Base-by-base conservation (phyloP, 1,140 invertebrate genomes). In the Drosophila kikkawai region DNA sequence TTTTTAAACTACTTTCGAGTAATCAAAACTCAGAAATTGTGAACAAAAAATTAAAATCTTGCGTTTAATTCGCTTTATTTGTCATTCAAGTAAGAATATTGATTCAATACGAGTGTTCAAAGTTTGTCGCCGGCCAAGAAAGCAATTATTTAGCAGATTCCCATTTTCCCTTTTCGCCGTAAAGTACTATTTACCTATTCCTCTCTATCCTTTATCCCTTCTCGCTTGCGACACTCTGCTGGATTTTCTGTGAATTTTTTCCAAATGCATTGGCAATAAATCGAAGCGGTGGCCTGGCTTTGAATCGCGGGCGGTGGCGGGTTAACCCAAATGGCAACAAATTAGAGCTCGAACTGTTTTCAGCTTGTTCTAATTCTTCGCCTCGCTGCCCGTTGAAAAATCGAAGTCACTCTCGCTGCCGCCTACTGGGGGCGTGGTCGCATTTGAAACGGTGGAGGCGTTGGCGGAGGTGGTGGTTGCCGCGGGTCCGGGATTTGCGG, bases 371-470 rank as follows among this genome's bases (percentile, higher is more conserved):
- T 90, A 90, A 90, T 90, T 90, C 85, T 85, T 90, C 71, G 85
- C 81, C 75, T 90, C 85, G 79, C 85, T 90, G 85, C 85, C 85
- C 39, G 85, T 90, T 81, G 91, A 92, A 82, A 92, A 92, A 85
- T 92, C 91, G 82, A 92, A 92, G 61, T 92, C 91, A 78, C 91
- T 92, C 64, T 92, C 91, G 73, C 82, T 90, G 67, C 85, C 85
- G 29, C 17, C 64, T 19, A 41, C 42, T 0, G 63, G 63, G 32
- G 63, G 63, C 58, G 63, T 66, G 26, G 47, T 37, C n/a, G 42
- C 34, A 26, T 69, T 59, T 32, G 51, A 66, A 26, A 22, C 53
- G 29, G 19, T 56, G 47, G 26, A 13, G 36, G 36, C 13, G 12
- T 22, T 45, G 44, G 61, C 7, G 56, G 63, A 12, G 32, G 44